Percentiles rank a stretch among this genome's conserved stretches.
Evolutionary conservation across 2,888 invertebrate genomes (phyloP).

Genomic region (Tetragnatha montana): DNA sequence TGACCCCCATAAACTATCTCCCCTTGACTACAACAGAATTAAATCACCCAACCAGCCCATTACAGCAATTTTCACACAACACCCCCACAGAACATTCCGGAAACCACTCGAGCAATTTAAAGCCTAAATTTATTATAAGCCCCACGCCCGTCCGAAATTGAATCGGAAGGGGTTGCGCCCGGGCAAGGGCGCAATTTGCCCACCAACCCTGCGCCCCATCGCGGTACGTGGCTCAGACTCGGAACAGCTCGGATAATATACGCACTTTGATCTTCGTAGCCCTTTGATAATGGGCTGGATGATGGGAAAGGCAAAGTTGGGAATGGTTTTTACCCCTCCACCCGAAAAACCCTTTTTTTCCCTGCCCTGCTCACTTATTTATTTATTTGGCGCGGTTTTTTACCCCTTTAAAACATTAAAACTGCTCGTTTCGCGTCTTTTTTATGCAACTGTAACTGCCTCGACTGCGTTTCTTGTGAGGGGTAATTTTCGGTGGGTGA

Average conservation of each 20-base stretch:
- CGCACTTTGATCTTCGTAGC: conserved; percentile 68
- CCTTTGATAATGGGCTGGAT: conserved; percentile 68
- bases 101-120: not conserved
- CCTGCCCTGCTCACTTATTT: not conserved
- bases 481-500: conserved; percentile 46
- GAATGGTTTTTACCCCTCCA: conserved; percentile 39
- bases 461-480: conserved; percentile 21
- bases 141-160: not conserved
- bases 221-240: conserved; percentile 38
- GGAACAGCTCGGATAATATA: conserved; percentile 64
- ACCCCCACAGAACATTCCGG: not conserved
- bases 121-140: not conserved
- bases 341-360: conserved; percentile 3
- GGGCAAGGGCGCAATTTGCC: conserved; percentile 9
- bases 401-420: conserved; percentile 60
- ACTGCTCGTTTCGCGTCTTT: conserved; percentile 18
- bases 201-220: conserved; percentile 39
- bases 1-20: not conserved
- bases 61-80: not conserved
- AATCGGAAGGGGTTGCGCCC: not conserved
- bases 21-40: not conserved
- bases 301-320: conserved; percentile 64
- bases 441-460: conserved; percentile 53
- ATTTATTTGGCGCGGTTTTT: not conserved
- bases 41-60: not conserved